phyloP scores from a whole-genome alignment of 2,797 vertebrate species.

The Neostethus bicornis region DNA sequence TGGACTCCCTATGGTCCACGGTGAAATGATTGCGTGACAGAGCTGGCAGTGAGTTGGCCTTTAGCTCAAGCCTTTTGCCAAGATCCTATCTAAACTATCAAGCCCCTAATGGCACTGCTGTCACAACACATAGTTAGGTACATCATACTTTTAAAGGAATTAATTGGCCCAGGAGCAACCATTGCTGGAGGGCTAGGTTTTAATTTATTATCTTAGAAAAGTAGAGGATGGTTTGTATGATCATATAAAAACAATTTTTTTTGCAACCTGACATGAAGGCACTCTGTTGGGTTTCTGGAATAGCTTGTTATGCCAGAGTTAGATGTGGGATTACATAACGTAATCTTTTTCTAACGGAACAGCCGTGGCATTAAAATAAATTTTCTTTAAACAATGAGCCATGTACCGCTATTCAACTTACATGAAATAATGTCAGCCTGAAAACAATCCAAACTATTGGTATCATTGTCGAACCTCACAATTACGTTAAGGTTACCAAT shows the following conservation, averaged over 20 bases:
- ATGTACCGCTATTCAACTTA: constrained; percentile 48
- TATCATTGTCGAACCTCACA: constrained; percentile 62
- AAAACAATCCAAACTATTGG: constrained; percentile 53
- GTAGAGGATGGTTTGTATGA: background rate
- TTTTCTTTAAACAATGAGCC: constrained; percentile 59
- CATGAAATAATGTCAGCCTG: constrained; percentile 63
- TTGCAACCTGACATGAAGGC: constrained; percentile 9
- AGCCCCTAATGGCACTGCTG: constrained; percentile 36
- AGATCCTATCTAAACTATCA: constrained; percentile 46
- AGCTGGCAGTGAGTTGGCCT: constrained; percentile 53
- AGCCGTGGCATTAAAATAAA: constrained; percentile 66
- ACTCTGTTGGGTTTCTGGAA: constrained; percentile 42
- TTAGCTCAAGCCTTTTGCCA: constrained; percentile 50
- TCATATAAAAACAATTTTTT: constrained; percentile 17
- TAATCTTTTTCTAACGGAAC: constrained; percentile 57
- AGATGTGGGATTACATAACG: constrained; percentile 63
- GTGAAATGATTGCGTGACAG: constrained; percentile 51
- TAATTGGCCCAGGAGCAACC: constrained; percentile 4
- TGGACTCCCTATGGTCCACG: constrained; percentile 45
- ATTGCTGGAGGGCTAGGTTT: background rate
- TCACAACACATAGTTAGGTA: constrained; percentile 35
- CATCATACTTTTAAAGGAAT: constrained; percentile 14
- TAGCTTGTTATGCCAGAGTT: constrained; percentile 47
- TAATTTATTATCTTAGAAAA: background rate
- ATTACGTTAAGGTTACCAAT: constrained; percentile 63